Base-by-base conservation (phyloP, 2,888 invertebrate species). In the Mesorhabditis belari region DNA sequence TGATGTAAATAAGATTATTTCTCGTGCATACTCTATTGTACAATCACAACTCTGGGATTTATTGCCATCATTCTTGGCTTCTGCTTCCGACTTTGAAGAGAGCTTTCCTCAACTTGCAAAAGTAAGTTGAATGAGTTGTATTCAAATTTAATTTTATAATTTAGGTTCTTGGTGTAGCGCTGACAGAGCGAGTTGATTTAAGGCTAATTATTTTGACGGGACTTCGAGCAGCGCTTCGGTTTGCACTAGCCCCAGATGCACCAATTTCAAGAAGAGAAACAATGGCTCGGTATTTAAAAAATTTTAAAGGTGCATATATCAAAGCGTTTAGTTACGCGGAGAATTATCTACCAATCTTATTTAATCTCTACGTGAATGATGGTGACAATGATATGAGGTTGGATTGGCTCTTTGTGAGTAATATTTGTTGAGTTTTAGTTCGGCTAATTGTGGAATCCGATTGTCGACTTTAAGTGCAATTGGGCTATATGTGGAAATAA, bases 321-420 rank as follows among this genome's bases (percentile, higher is more conserved):
- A n/a, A n/a, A n/a, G n/a, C n/a, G n/a, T n/a, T n/a, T 0, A 85
- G 87, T 69, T 95, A 88, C 82, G 89, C 91, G 0, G 93, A 93
- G 84, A 96, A 96, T 82, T 96, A 89, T 82, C 81, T 96, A 69
- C 95, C 95, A 0, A 88, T 93, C 55, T 83, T 96, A 58, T 88
- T 95, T 77, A 93, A 93, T 82, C 84, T 94, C 27, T 95, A 92
- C 80, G 62, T 66, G 6, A 61, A 66, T 17, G 66, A 71, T n/a
- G 66, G 67, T 5, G 65, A 65, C 19, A 65, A 68, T 25, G 65
- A 69, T 55, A 69, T 70, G 12, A n/a, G 44, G 12, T n/a, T 17
- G 12, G 44, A 35, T 17, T 9, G 12, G 44, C 44, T n/a, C n/a
- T n/a, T n/a, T n/a, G n/a, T n/a, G n/a, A n/a, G n/a, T n/a, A n/a